phyloP scores from a whole-genome alignment of 1,140 invertebrate genomes.

The Dolichoris vasculosae region DNA sequence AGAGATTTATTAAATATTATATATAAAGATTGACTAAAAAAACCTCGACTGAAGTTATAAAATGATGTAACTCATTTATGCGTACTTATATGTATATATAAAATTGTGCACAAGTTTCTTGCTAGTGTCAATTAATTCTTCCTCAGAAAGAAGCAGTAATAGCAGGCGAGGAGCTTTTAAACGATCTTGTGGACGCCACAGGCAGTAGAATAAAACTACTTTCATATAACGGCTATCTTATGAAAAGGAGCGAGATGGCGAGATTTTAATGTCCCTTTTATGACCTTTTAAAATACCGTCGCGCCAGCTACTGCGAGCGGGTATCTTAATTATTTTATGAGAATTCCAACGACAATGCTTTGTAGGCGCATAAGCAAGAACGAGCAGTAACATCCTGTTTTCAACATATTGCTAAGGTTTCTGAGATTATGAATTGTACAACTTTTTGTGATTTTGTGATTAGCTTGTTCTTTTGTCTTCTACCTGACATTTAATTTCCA shows the following conservation, averaged over 20 bases:
- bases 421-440: constrained; percentile 58
- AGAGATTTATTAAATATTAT: not conserved
- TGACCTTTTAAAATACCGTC: constrained; percentile 72
- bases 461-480: constrained; percentile 3
- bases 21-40: constrained; percentile 35
- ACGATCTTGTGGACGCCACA: constrained; percentile 50
- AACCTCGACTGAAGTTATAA: constrained; percentile 21
- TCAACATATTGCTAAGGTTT: constrained; percentile 57
- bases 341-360: constrained; percentile 73
- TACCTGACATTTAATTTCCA: not conserved
- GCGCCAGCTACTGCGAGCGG: constrained; percentile 61
- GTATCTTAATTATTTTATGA: constrained; percentile 74
- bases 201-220: no score
- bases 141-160: constrained; percentile 21
- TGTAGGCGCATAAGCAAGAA: constrained; percentile 58
- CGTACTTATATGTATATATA: not conserved
- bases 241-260: constrained; percentile 58
- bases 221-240: constrained; percentile 36
- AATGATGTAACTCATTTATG: not conserved
- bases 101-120: constrained; percentile 20
- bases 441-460: constrained; percentile 47
- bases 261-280: constrained; percentile 73
- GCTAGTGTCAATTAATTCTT: constrained; percentile 36
- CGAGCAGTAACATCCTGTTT: constrained; percentile 70
- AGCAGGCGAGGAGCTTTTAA: constrained; percentile 19